These are phyloP conservation scores for Uropsilus gracilis DNA, from an alignment of 2,113 vertebrate species.

Conservation along the genomic window DNA sequence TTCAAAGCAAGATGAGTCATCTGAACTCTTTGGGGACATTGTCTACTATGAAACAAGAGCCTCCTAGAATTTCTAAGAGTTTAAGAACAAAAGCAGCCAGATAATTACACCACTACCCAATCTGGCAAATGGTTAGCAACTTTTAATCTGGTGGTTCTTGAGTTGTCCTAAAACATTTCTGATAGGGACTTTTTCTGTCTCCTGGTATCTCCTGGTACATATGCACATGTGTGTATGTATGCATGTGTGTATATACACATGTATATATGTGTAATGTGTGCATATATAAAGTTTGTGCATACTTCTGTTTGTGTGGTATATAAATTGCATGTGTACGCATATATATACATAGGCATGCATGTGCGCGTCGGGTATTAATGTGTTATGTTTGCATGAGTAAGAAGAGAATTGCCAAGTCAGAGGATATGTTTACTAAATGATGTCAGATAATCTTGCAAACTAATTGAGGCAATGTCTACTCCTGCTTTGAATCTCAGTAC, in stretches of 20 bases:
- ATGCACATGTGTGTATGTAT: too few relatives aligned
- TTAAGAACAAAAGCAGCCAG: neutral
- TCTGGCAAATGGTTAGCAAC: neutral
- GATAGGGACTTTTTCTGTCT: neutral
- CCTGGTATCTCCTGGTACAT: neutral
- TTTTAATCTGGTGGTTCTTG: neutral
- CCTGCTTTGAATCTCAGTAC: neutral
- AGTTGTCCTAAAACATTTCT: neutral
- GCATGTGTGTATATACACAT: too few relatives aligned
- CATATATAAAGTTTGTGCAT: neutral
- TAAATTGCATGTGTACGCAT: neutral
- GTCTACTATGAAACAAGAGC: neutral
- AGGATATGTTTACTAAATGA: neutral
- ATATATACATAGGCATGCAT: too few relatives aligned
- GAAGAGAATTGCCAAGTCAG: neutral
- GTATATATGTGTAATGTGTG: too few relatives aligned
- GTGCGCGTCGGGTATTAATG: neutral
- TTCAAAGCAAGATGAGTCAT: conserved; percentile 38
- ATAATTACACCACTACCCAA: neutral
- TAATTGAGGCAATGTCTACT: neutral
- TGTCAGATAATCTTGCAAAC: neutral
- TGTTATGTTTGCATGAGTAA: neutral
- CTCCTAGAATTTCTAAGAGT: neutral
- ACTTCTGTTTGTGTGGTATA: too few relatives aligned
- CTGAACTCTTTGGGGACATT: neutral